These are phyloP conservation scores for Noctua janthina DNA, from an alignment of 2,888 invertebrate species.

Conservation along the genomic window DNA sequence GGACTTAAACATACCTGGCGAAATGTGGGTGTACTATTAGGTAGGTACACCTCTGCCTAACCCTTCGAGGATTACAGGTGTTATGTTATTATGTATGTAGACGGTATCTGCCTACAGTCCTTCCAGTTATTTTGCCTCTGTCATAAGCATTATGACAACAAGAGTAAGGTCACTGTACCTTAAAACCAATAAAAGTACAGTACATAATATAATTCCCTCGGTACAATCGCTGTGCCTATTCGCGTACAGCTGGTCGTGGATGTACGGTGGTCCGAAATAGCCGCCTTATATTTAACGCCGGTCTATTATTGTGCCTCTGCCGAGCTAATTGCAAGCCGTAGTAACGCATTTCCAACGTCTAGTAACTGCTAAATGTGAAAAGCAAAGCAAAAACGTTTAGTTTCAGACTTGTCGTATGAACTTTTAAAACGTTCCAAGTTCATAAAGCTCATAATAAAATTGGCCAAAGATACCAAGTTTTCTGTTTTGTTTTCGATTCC, in stretches of 20 bases:
- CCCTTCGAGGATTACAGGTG: too few species aligned
- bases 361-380: constrained; percentile 23
- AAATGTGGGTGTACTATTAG: too few species aligned
- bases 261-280: constrained; percentile 55
- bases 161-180: not conserved
- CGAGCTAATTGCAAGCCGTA: constrained; percentile 61
- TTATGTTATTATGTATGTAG: not conserved
- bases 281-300: constrained; percentile 60
- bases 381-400: not conserved
- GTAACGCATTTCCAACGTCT: constrained; percentile 55
- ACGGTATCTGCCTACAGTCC: not conserved
- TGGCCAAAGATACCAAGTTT: not conserved
- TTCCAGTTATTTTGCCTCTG: not conserved
- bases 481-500: not conserved
- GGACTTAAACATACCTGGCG: too few species aligned
- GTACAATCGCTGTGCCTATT: constrained; percentile 37
- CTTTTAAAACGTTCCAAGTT: not conserved
- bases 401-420: not conserved
- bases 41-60: too few species aligned
- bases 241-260: constrained; percentile 43
- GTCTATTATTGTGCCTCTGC: constrained; percentile 56
- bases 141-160: not conserved
- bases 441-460: not conserved
- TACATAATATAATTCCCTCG: not conserved
- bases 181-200: not conserved